Evolutionary conservation across 2,888 invertebrate species (phyloP).

Genomic region (Eupeodes luniger): DNA sequence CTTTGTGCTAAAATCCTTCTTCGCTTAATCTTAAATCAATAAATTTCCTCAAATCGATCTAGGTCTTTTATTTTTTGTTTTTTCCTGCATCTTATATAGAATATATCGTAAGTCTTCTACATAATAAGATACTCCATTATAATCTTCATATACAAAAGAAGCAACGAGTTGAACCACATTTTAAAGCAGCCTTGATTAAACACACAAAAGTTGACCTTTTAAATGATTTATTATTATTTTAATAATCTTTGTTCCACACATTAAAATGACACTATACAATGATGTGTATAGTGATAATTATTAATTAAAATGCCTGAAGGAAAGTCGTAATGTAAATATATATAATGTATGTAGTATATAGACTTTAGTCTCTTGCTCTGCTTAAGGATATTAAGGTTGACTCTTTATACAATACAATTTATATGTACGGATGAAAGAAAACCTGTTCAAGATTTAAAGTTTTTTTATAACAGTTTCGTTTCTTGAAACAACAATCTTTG

Average conservation of each 20-base stretch:
- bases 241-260: not conserved
- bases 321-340: too few relatives aligned
- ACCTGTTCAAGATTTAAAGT: not conserved
- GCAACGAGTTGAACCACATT: conserved; percentile 7
- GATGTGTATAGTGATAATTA: not conserved
- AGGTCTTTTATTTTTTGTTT: too few relatives aligned
- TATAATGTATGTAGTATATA: too few relatives aligned
- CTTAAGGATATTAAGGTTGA: conserved; percentile 20
- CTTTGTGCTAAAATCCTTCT: too few relatives aligned
- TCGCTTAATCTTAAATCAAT: too few relatives aligned
- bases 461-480: not conserved
- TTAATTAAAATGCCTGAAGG: not conserved
- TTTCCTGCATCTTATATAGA: too few relatives aligned
- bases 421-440: not conserved
- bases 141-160: not conserved
- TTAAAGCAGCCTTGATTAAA: conserved; percentile 12
- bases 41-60: too few relatives aligned
- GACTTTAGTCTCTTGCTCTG: too few relatives aligned
- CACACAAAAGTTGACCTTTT: conserved; percentile 15
- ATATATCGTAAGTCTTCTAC: too few relatives aligned
- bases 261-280: not conserved
- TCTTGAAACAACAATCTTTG: not conserved
- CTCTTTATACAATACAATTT: not conserved
- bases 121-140: not conserved
- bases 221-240: conserved; percentile 9